Evolutionary conservation across 2,888 invertebrate species (phyloP), one percentile per base, ranked within the genome.

Genomic region (Oxytorus armatus): DNA sequence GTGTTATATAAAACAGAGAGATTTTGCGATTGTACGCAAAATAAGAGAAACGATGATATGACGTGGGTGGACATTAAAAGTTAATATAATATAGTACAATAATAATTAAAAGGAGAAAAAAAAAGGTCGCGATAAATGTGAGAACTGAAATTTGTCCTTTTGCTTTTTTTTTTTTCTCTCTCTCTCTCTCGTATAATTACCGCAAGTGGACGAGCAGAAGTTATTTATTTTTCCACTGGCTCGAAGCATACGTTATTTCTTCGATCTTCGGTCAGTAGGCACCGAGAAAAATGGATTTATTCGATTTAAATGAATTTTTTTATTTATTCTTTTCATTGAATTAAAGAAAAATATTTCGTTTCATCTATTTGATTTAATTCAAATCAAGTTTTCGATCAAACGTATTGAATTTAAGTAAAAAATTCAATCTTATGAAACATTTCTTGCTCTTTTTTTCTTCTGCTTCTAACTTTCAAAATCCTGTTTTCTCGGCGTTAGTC

Each of bases 31-130:
- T 25, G 16, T 29, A 55, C n/a, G 53, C 39, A 29, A 75, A 69
- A 74, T 51, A 68, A 42, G n/a, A 55, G 57, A 65, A 23, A 72
- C 44, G 72, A 68, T 63, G 25, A 68, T 33, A 79, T 8, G 39
- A 69, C 39, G 10, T n/a, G 55, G n/a, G 57, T 72, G 77, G 59
- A 44, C 16, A 29, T 25, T 53, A 55, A 72, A 57, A 61, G 61
- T 47, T 65, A 63, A 69, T 65, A 65, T 53, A 53, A 44, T 65
- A 79, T 25, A 70, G 11, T 63, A 39, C 8, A 10, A 10, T 21
- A 25, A 39, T 53, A 5, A 16, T 42, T 42, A 25, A 1, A 29
- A 47, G 66, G 21, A 53, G 59, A 8, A 61, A 70, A 53, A 49
- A 63, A 47, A 49, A 1, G 10, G 14, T 70, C 10, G 70, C 14